Evolutionary conservation across 2,797 vertebrate species (phyloP).

Genomic region (Paedocypris micromegethes): DNA sequence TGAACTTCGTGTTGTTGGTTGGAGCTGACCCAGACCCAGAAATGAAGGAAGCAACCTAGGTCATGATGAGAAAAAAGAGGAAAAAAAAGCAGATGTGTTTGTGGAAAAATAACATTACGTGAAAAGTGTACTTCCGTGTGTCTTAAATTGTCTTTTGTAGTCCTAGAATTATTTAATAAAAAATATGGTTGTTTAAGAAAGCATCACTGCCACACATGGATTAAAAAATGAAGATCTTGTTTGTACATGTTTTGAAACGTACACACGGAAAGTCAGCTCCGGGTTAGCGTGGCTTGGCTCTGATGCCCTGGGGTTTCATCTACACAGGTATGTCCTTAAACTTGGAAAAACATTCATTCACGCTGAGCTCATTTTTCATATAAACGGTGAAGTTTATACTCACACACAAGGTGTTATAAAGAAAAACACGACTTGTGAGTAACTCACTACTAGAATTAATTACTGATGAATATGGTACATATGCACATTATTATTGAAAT

Average conservation of each 20-base stretch:
- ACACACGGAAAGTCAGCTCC: slow-evolving; percentile 29
- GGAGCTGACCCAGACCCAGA: too few relatives aligned
- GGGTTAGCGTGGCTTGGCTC: slow-evolving; percentile 32
- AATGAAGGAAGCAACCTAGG: too few relatives aligned
- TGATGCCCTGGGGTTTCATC: slow-evolving; percentile 33
- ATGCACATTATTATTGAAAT: background rate
- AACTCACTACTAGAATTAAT: slow-evolving; percentile 12
- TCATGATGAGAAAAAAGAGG: too few relatives aligned
- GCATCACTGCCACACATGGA: slow-evolving; percentile 10
- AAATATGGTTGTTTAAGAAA: background rate
- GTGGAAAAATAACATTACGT: too few relatives aligned
- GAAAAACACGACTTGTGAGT: too few relatives aligned
- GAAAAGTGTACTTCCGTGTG: too few relatives aligned
- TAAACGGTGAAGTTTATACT: too few relatives aligned
- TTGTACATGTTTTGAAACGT: slow-evolving; percentile 32
- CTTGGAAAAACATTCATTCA: background rate
- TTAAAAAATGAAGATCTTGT: slow-evolving; percentile 26
- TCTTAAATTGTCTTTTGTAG: too few relatives aligned
- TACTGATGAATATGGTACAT: background rate
- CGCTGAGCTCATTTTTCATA: background rate
- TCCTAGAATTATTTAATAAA: too few relatives aligned
- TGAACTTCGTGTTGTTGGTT: too few relatives aligned
- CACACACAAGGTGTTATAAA: too few relatives aligned
- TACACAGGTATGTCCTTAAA: background rate
- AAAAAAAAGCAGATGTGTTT: too few relatives aligned